A percentile compares a stretch with the other conserved stretches of the same genome.
Evolutionary conservation across 2,113 vertebrate genomes (phyloP).

Genomic region (Petroica traversi): DNA sequence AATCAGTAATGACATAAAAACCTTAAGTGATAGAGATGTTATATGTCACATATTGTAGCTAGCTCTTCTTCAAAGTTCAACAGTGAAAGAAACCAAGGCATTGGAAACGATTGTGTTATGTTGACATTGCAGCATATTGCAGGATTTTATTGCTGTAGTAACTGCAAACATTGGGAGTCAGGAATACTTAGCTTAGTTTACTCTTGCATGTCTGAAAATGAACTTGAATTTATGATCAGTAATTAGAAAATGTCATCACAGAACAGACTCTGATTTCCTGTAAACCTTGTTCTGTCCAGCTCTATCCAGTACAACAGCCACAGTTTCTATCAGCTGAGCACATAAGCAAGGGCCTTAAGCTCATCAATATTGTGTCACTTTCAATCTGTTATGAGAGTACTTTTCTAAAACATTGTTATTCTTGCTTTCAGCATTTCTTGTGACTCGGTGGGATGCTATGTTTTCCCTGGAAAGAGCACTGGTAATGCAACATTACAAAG

Average conservation of each 20-base stretch:
- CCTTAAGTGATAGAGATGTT: not conserved
- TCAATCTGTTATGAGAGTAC: not conserved
- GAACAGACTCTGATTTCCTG: not conserved
- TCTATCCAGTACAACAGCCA: not conserved
- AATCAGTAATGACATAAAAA: not conserved
- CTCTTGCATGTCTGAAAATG: not conserved
- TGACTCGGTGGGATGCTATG: not conserved
- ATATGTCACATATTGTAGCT: not conserved
- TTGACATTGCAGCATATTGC: not conserved
- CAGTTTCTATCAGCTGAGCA: not conserved
- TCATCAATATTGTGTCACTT: not conserved
- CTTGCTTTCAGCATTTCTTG: not conserved
- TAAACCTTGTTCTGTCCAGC: not conserved
- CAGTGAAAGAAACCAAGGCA: not conserved
- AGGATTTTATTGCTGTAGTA: not conserved
- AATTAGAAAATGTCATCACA: not conserved
- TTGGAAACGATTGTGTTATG: not conserved
- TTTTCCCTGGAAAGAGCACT: not conserved
- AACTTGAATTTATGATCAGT: not conserved
- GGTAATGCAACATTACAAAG: not conserved
- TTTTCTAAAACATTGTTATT: not conserved
- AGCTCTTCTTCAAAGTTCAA: not conserved
- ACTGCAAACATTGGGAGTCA: not conserved
- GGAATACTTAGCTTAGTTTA: not conserved
- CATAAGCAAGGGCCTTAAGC: not conserved